Evolutionary conservation across 2,797 vertebrate species (phyloP).

Genomic region (Rhinogobio ventralis): DNA sequence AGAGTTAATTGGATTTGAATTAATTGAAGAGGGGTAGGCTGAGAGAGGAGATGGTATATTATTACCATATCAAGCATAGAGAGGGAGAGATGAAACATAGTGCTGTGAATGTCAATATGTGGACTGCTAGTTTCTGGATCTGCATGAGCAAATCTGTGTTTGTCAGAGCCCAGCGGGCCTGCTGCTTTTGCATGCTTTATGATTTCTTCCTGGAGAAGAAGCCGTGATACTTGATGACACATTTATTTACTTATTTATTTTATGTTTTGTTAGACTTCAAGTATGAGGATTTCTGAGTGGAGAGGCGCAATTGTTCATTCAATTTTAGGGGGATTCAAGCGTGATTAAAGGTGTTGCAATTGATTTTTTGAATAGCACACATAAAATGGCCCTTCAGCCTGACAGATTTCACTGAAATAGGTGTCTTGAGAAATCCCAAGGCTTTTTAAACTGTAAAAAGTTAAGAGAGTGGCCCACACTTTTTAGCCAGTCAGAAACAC

Average conservation of each 20-base stretch:
- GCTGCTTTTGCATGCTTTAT: constrained; percentile 12
- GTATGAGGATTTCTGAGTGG: not conserved
- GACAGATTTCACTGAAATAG: not conserved
- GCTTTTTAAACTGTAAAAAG: not conserved
- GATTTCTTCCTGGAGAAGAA: constrained; percentile 4
- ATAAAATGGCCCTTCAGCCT: constrained; percentile 12
- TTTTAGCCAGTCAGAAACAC: not conserved
- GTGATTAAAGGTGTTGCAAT: not conserved
- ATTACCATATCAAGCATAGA: constrained; percentile 39
- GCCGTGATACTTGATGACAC: not conserved
- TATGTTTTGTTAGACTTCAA: not conserved
- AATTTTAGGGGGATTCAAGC: not conserved
- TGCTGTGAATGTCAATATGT: constrained; percentile 17
- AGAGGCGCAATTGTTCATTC: not conserved
- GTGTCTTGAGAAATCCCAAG: not conserved
- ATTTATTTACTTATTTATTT: constrained; percentile 22
- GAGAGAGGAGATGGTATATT: constrained; percentile 33
- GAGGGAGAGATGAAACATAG: constrained; percentile 32
- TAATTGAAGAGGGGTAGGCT: constrained; percentile 40
- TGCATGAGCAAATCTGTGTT: constrained; percentile 3
- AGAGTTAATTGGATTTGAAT: constrained; percentile 69
- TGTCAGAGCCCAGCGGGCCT: not conserved
- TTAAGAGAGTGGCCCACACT: not conserved
- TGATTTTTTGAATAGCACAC: not conserved
- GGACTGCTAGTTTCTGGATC: not conserved